Percentiles rank a stretch among this genome's conserved stretches.
Conservation (phyloP, 2,888 invertebrate species). For the Plutella xylostella region DNA sequence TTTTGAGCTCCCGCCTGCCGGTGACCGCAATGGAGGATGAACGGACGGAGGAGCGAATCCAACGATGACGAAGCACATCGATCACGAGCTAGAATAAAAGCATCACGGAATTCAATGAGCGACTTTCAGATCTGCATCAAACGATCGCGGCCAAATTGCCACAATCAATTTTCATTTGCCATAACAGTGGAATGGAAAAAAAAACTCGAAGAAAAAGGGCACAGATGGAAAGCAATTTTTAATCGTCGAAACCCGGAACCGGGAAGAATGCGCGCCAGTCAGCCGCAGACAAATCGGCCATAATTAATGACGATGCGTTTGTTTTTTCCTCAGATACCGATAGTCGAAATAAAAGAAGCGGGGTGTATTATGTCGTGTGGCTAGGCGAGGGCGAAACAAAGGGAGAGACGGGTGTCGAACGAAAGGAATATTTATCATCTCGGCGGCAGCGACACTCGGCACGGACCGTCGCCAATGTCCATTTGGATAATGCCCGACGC, state of each 20-base stretch:
- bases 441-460: slow-evolving; percentile 60
- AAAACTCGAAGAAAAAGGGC: slow-evolving; percentile 27
- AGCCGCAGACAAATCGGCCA: slow-evolving; percentile 57
- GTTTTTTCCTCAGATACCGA: slow-evolving; percentile 46
- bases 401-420: slow-evolving; percentile 58
- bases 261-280: slow-evolving; percentile 50
- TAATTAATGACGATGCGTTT: slow-evolving; percentile 63
- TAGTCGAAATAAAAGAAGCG: slow-evolving; percentile 51
- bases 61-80: slow-evolving; percentile 32
- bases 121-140: slow-evolving; percentile 48
- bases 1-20: too few species aligned
- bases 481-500: slow-evolving; percentile 70
- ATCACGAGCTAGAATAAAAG: slow-evolving; percentile 36
- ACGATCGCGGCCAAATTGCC: slow-evolving; percentile 43
- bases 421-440: slow-evolving; percentile 69
- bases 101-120: slow-evolving; percentile 42
- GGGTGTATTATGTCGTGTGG: slow-evolving; percentile 42
- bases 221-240: slow-evolving; percentile 51
- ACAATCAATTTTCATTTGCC: slow-evolving; percentile 64
- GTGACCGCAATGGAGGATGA: too few species aligned
- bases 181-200: slow-evolving; percentile 18
- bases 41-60: slow-evolving; percentile 2
- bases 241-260: slow-evolving; percentile 46
- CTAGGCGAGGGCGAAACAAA: slow-evolving; percentile 35
- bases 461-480: slow-evolving; percentile 59